Percentiles rank a stretch among this genome's conserved stretches.
Evolutionary conservation across 2,888 invertebrate genomes (phyloP).

Genomic region (Agrotis exclamationis): DNA sequence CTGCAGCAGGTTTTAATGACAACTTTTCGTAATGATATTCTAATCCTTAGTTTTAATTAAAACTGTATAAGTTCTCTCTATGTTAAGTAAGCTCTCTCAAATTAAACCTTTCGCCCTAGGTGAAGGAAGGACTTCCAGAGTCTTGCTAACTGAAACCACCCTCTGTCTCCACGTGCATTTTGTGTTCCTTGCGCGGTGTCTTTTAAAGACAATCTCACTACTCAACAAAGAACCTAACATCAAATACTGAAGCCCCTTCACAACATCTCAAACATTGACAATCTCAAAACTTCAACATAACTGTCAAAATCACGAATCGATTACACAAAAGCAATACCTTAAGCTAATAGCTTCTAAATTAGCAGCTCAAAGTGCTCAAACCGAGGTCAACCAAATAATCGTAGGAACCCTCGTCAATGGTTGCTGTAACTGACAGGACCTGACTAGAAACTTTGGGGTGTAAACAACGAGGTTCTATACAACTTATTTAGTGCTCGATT

Average conservation of each 20-base stretch:
- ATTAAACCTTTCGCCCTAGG: too few species aligned
- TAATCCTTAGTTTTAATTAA: too few species aligned
- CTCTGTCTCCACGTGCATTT: too few species aligned
- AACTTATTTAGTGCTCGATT: constrained; percentile 46
- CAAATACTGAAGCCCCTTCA: background rate
- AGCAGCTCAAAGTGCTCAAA: constrained; percentile 66
- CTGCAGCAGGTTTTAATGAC: too few species aligned
- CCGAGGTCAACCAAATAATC: constrained; percentile 82
- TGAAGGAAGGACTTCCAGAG: too few species aligned
- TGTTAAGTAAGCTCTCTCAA: too few species aligned
- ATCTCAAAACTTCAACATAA: constrained; percentile 42
- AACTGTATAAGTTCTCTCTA: too few species aligned
- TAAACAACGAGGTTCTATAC: constrained; percentile 56
- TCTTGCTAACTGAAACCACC: too few species aligned
- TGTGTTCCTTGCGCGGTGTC: too few species aligned
- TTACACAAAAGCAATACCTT: constrained; percentile 48
- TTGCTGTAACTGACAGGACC: constrained; percentile 78
- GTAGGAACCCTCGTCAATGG: constrained; percentile 84
- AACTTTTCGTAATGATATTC: too few species aligned
- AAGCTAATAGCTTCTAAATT: constrained; percentile 42
- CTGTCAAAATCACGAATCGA: constrained; percentile 60
- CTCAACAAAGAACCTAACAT: background rate
- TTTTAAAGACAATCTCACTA: too few species aligned
- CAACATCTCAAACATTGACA: background rate
- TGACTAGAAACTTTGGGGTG: constrained; percentile 63